These are phyloP conservation scores for Allophyes oxyacanthae DNA, from an alignment of 2,888 invertebrate species.

Conservation along the genomic window DNA sequence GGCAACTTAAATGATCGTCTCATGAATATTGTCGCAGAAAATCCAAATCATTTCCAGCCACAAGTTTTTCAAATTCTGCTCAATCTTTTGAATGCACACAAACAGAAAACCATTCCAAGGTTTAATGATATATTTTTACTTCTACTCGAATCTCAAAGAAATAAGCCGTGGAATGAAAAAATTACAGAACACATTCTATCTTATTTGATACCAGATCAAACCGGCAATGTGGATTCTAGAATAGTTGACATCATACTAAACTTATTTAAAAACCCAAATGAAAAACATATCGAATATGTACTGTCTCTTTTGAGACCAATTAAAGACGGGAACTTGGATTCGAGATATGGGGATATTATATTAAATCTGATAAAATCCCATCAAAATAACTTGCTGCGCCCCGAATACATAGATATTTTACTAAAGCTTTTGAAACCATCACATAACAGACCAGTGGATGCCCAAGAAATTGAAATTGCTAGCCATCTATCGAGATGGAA, in stretches of 20 bases:
- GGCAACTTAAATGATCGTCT: slow-evolving; percentile 17
- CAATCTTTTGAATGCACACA: slow-evolving; percentile 18
- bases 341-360: slow-evolving; percentile 13
- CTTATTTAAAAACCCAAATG: slow-evolving; percentile 11
- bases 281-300: slow-evolving; percentile 25
- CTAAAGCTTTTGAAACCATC: slow-evolving; percentile 23
- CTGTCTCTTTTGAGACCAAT: slow-evolving; percentile 35
- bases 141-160: slow-evolving; percentile 22
- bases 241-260: slow-evolving; percentile 30
- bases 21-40: slow-evolving; percentile 11
- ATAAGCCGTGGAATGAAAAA: slow-evolving; percentile 21
- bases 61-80: slow-evolving; percentile 9
- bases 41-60: slow-evolving; percentile 27
- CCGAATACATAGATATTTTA: slow-evolving; percentile 30
- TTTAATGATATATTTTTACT: slow-evolving; percentile 27
- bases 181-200: slow-evolving; percentile 22
- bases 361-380: slow-evolving; percentile 23
- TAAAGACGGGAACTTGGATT: slow-evolving; percentile 13
- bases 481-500: slow-evolving; percentile 24
- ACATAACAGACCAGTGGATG: slow-evolving; percentile 6
- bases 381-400: slow-evolving; percentile 19
- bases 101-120: slow-evolving; percentile 12
- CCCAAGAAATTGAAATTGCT: slow-evolving; percentile 10
- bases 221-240: slow-evolving; percentile 32
- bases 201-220: slow-evolving; percentile 27